Base-by-base conservation (phyloP, 1,140 invertebrate species). In the Drosophila orosa region DNA sequence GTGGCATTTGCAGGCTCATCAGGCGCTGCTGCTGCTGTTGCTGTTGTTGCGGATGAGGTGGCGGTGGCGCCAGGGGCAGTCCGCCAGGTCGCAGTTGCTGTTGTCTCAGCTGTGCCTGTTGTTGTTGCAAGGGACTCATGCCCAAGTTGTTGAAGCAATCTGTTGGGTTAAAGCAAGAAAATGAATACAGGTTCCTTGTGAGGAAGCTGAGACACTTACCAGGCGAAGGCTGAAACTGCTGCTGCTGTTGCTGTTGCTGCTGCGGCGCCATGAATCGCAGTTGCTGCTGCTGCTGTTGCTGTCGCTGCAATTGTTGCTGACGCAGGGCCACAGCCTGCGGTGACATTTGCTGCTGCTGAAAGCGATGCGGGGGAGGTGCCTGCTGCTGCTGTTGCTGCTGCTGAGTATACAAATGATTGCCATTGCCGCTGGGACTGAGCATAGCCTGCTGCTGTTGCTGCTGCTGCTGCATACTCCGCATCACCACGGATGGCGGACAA, bases 1-100 rank as follows among this genome's bases (percentile, higher is more conserved):
- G 75, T 3, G 84, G 72, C 83, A 86, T 84, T 37, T 80, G 76
- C 72, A 86, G 69, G 48, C 74, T 90, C 80, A 89, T 84, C n/a
- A 89, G 59, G 0, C 84, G 74, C 82, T 91, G 89, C 59, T 91
- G 89, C 59, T 92, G 93, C 22, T 91, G 87, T 47, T 93, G 93
- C 19, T 91, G 87, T 45, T 92, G 78, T 25, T 87, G 82, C 31
- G 85, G 89, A 66, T 83, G 74, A 25, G 91, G 92, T 55, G 89
- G 92, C 48, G 75, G 65, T 12, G 75, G 93, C 62, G 68, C 55
- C 56, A 74, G 45, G 19, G 66, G 61, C 65, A 89, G 40, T 10
- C 50, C 67, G 37, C 66, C 66, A 17, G 77, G 55, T 42, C 83
- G 61, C 19, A 87, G 62, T 63, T 85, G 82, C 44, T 78, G 67